Conservation (phyloP, 2,113 vertebrate genomes). For the Gymnorhina tibicen region DNA sequence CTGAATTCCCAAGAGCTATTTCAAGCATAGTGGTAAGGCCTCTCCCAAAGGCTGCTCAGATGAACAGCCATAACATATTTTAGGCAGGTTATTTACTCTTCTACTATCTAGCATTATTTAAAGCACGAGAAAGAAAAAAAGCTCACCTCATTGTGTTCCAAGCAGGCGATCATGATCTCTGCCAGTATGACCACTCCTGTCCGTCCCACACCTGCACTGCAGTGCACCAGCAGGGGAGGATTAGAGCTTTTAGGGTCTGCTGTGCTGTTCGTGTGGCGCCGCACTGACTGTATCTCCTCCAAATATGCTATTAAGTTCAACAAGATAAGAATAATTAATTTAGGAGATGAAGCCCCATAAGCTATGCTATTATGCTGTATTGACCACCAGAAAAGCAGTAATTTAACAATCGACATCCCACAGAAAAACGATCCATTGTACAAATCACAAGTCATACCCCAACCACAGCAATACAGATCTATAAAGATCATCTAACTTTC, state of each 20-base stretch:
- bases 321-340: not conserved
- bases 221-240: constrained; percentile 90
- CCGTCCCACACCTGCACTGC: constrained; percentile 92
- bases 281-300: constrained; percentile 96
- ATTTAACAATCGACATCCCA: not conserved
- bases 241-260: constrained; percentile 81
- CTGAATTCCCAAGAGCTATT: not conserved
- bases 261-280: constrained; percentile 93
- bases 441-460: not conserved
- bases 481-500: not conserved
- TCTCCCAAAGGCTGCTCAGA: not conserved
- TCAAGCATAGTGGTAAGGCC: not conserved
- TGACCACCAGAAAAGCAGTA: not conserved
- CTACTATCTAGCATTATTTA: not conserved
- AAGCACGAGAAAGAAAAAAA: not conserved
- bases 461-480: not conserved
- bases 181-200: constrained; percentile 92
- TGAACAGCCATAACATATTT: not conserved
- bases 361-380: not conserved
- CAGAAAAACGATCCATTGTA: not conserved
- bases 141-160: constrained; percentile 95
- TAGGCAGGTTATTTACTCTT: not conserved
- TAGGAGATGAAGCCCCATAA: not conserved
- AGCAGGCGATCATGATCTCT: constrained; percentile 94
- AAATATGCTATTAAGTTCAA: constrained; percentile 80